Percentiles rank a stretch among this genome's conserved stretches.
These are phyloP conservation scores for Agrotis segetum DNA, from an alignment of 2,888 invertebrate genomes.

Conservation along the genomic window DNA sequence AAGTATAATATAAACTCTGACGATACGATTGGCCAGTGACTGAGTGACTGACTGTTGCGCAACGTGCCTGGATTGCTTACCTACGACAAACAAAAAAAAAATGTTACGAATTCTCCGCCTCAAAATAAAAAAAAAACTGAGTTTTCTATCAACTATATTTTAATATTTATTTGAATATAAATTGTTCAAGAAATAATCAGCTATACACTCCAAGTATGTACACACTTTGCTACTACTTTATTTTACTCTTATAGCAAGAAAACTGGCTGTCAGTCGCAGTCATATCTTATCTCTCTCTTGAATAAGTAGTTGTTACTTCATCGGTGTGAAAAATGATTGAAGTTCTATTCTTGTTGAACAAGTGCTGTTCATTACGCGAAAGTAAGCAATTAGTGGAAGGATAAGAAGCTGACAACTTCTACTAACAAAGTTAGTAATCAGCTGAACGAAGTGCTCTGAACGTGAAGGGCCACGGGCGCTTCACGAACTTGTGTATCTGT, in stretches of 20 bases:
- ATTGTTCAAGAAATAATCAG: not conserved
- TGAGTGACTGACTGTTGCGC: too few relatives aligned
- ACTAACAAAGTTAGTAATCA: conserved; percentile 6
- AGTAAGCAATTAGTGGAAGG: not conserved
- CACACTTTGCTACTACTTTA: not conserved
- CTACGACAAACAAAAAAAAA: too few relatives aligned
- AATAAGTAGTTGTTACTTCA: conserved; percentile 7
- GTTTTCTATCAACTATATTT: not conserved
- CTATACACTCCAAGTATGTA: not conserved
- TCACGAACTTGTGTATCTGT: not conserved
- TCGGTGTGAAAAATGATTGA: not conserved
- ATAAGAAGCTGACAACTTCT: not conserved
- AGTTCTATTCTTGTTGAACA: not conserved
- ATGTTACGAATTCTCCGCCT: too few relatives aligned
- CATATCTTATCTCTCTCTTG: not conserved
- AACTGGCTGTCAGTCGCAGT: not conserved
- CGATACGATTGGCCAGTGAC: too few relatives aligned
- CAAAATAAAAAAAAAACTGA: not conserved
- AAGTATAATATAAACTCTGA: too few relatives aligned
- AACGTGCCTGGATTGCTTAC: too few relatives aligned
- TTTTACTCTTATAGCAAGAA: conserved; percentile 7
- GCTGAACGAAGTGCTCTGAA: not conserved
- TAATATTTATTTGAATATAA: not conserved
- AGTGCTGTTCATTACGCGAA: not conserved
- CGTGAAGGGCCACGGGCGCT: not conserved